Conservation (phyloP, 2,113 vertebrate species). For the Percopsis transmontana region DNA sequence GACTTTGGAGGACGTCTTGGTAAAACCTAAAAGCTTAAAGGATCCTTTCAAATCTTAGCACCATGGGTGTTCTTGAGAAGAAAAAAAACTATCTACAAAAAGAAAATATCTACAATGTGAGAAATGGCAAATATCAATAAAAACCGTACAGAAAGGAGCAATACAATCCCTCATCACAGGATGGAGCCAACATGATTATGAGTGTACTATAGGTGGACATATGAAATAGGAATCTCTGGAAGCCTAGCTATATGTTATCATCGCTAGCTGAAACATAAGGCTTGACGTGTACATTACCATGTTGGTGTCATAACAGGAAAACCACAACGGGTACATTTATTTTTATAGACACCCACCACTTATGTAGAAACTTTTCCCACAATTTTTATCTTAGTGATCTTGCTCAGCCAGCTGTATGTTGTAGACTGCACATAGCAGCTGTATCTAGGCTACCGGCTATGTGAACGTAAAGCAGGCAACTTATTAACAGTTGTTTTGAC, state of each 20-base stretch:
- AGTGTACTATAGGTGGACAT: constrained; percentile 32
- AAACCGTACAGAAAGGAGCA: constrained; percentile 39
- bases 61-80: constrained; percentile 58
- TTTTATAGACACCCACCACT: constrained; percentile 7
- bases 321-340: constrained; percentile 5
- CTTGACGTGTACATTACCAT: constrained; percentile 56
- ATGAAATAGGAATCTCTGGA: constrained; percentile 36
- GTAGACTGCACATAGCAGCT: not conserved
- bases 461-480: constrained; percentile 19
- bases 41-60: constrained; percentile 67
- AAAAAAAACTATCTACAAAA: constrained; percentile 11
- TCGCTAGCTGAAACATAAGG: constrained; percentile 65
- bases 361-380: not conserved
- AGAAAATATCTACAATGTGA: constrained; percentile 31
- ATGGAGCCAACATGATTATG: constrained; percentile 56
- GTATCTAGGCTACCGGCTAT: constrained; percentile 10
- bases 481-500: constrained; percentile 14
- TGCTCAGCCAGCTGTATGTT: not conserved
- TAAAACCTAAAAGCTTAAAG: constrained; percentile 43
- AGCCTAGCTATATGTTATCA: constrained; percentile 33
- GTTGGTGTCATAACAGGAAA: constrained; percentile 28
- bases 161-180: constrained; percentile 43
- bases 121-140: constrained; percentile 42
- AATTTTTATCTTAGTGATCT: not conserved
- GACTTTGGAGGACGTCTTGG: constrained; percentile 42